phyloP scores from a whole-genome alignment of 1,140 invertebrate species.

The Eubasilissa regina region DNA sequence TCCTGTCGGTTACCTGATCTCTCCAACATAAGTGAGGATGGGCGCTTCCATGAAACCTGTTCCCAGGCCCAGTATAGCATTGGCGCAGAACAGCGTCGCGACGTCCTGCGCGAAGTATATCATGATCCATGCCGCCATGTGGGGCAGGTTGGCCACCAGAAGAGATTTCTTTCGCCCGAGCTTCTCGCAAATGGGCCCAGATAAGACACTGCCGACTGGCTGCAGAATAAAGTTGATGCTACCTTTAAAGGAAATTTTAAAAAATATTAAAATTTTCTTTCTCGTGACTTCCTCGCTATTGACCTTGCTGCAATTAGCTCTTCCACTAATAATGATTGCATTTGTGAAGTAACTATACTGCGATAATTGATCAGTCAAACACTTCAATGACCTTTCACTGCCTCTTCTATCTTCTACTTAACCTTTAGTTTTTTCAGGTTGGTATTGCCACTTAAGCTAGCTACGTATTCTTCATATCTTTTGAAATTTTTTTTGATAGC shows the following conservation, averaged over 20 bases:
- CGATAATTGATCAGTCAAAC: too few species aligned
- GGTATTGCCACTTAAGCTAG: too few species aligned
- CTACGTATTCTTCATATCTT: too few species aligned
- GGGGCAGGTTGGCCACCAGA: conserved; percentile 79
- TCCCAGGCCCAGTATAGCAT: conserved; percentile 68
- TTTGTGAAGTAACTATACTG: too few species aligned
- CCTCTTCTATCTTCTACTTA: too few species aligned
- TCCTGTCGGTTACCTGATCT: conserved; percentile 67
- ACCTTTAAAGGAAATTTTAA: conserved; percentile 69
- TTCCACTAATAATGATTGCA: too few species aligned
- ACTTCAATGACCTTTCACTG: too few species aligned
- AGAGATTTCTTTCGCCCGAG: conserved; percentile 78
- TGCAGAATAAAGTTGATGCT: conserved; percentile 81
- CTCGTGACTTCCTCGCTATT: too few species aligned
- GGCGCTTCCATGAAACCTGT: conserved; percentile 74
- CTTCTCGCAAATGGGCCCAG: conserved; percentile 77
- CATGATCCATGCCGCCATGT: conserved; percentile 78
- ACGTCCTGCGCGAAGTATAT: conserved; percentile 73
- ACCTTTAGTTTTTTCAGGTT: too few species aligned
- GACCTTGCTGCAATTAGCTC: too few species aligned
- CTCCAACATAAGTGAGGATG: conserved; percentile 72
- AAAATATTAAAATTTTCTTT: too few species aligned
- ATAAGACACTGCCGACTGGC: conserved; percentile 79
- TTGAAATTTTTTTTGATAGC: too few species aligned
- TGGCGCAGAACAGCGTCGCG: conserved; percentile 66